These are phyloP conservation scores for Manis crassicaudata DNA, from an alignment of 2,797 vertebrate species.

Conservation along the genomic window DNA sequence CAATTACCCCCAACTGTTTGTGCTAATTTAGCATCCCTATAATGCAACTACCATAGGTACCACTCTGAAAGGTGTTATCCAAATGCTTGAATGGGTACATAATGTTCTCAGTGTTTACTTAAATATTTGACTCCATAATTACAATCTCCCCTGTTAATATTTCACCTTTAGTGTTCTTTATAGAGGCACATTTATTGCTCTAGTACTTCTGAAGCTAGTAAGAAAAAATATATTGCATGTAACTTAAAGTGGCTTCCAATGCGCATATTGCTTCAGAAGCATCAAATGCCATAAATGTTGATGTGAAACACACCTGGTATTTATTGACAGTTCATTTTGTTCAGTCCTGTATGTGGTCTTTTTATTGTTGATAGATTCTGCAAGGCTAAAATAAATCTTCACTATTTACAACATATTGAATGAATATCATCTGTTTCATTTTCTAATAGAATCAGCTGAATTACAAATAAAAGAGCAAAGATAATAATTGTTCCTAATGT, in stretches of 20 bases:
- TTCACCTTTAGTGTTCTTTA: conserved; percentile 69
- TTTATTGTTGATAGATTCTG: background rate
- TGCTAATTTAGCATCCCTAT: conserved; percentile 4
- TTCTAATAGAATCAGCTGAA: background rate
- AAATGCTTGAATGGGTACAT: conserved; percentile 50
- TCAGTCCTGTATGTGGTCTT: background rate
- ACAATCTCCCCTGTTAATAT: conserved; percentile 68
- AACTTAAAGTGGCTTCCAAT: conserved; percentile 32
- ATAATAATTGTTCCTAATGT: background rate
- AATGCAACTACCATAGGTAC: background rate
- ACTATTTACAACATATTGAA: background rate
- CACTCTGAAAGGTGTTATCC: conserved; percentile 11
- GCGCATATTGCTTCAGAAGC: conserved; percentile 21
- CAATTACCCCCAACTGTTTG: background rate
- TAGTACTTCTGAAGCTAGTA: conserved; percentile 42
- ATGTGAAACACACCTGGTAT: background rate
- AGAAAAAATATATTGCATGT: conserved; percentile 35
- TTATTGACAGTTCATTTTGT: conserved; percentile 15
- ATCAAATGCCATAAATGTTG: background rate
- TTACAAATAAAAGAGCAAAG: background rate
- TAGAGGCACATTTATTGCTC: conserved; percentile 54
- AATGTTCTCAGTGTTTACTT: conserved; percentile 56
- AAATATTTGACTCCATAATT: conserved; percentile 56
- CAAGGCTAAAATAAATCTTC: conserved; percentile 15
- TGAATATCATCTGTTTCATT: background rate